Evolutionary conservation across 64 coral and sea anemone species (phyloP).

Genomic region (Pocillopora verrucosa): DNA sequence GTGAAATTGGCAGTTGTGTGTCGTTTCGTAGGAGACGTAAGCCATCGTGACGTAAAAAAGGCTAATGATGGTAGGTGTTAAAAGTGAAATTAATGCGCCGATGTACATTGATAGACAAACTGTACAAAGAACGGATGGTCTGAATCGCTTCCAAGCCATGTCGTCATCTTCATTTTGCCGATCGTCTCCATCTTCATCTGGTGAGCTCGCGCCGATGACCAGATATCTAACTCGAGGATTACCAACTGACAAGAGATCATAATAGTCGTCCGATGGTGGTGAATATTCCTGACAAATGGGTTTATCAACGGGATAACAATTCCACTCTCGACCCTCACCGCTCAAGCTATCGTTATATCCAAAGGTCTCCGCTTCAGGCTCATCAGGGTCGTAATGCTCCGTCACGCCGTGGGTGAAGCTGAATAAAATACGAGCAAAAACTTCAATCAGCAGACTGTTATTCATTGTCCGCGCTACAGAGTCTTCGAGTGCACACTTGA

Average conservation of each 20-base stretch:
- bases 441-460: neutral
- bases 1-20: neutral
- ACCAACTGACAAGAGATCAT: neutral
- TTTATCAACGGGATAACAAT: neutral
- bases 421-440: neutral
- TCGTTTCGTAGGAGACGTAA: neutral
- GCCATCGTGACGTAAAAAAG: neutral
- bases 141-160: conserved; percentile 25
- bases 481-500: too few species aligned
- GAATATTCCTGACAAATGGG: conserved; percentile 4
- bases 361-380: neutral
- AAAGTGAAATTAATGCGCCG: conserved; percentile 4
- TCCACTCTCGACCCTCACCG: neutral
- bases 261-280: neutral
- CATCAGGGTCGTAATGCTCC: neutral
- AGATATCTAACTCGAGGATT: neutral
- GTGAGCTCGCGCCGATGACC: neutral
- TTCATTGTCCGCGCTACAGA: neutral
- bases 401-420: neutral
- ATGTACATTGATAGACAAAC: conserved; percentile 5
- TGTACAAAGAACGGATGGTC: conserved; percentile 4
- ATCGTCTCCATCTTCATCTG: neutral
- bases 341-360: neutral
- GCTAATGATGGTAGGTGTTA: neutral
- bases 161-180: neutral